phyloP scores from a whole-genome alignment of 2,797 vertebrate species.

The Falco biarmicus region DNA sequence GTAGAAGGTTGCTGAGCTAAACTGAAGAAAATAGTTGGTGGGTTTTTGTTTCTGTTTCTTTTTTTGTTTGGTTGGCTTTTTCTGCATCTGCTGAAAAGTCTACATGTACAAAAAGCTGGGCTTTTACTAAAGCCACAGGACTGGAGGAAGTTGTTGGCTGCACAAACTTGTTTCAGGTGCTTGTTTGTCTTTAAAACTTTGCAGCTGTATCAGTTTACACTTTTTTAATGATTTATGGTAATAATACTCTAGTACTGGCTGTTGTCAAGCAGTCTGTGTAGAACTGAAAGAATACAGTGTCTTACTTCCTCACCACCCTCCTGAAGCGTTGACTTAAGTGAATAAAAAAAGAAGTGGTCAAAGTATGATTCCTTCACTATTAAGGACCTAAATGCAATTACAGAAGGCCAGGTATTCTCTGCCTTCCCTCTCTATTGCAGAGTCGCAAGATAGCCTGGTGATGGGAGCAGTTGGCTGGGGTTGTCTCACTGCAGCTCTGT shows the following conservation, averaged over 20 bases:
- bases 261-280: not conserved
- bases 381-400: not conserved
- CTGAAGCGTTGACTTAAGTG: rapidly evolving
- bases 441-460: not conserved
- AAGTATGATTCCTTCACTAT: rapidly evolving
- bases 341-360: not conserved
- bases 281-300: not conserved
- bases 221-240: not conserved
- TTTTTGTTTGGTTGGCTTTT: not conserved
- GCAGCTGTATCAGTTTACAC: not conserved
- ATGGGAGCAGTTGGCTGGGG: not conserved
- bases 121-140: not conserved
- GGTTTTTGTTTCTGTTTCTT: not conserved
- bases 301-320: rapidly evolving
- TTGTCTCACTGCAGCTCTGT: rapidly evolving
- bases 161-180: not conserved
- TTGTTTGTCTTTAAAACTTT: not conserved
- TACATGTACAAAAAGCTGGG: not conserved
- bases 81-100: not conserved
- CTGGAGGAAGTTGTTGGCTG: not conserved
- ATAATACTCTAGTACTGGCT: not conserved
- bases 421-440: not conserved
- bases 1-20: not conserved
- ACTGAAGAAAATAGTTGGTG: not conserved
- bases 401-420: not conserved